phyloP scores from a whole-genome alignment of 1,140 invertebrate species.

The Ridgeia piscesae region DNA sequence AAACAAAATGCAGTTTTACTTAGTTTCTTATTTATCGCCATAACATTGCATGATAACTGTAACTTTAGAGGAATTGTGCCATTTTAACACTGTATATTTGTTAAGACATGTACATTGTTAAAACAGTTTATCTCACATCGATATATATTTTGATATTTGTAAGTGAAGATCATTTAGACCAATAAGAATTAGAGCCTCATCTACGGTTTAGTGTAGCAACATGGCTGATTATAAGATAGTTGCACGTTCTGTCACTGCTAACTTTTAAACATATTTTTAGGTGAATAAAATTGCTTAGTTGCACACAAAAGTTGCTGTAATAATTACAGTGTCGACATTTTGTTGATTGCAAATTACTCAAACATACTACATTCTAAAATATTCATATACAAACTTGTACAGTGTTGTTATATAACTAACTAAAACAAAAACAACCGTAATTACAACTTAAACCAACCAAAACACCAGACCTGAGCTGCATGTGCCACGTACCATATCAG shows the following conservation, averaged over 20 bases:
- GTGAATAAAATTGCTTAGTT: background rate
- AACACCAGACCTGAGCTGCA: background rate
- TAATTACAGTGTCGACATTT: background rate
- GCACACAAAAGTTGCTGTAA: background rate
- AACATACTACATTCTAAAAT: background rate
- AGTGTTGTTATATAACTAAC: background rate
- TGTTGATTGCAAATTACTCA: background rate
- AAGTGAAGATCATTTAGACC: too few relatives aligned
- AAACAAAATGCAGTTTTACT: background rate
- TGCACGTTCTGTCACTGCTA: too few relatives aligned
- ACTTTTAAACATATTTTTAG: too few relatives aligned
- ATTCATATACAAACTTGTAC: background rate
- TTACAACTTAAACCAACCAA: background rate
- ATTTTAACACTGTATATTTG: too few relatives aligned
- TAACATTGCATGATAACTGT: background rate
- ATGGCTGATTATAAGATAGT: too few relatives aligned
- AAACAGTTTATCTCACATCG: too few relatives aligned
- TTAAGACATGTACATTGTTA: too few relatives aligned
- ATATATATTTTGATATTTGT: too few relatives aligned
- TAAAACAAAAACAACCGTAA: background rate
- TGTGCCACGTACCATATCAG: slow-evolving; percentile 38
- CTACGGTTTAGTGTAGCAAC: too few relatives aligned
- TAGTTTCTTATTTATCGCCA: background rate
- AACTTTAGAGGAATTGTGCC: too few relatives aligned
- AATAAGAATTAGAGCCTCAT: too few relatives aligned